Evolutionary conservation across 2,113 vertebrate species (phyloP), one percentile per base, ranked within the genome.

Genomic region (Sorex araneus): DNA sequence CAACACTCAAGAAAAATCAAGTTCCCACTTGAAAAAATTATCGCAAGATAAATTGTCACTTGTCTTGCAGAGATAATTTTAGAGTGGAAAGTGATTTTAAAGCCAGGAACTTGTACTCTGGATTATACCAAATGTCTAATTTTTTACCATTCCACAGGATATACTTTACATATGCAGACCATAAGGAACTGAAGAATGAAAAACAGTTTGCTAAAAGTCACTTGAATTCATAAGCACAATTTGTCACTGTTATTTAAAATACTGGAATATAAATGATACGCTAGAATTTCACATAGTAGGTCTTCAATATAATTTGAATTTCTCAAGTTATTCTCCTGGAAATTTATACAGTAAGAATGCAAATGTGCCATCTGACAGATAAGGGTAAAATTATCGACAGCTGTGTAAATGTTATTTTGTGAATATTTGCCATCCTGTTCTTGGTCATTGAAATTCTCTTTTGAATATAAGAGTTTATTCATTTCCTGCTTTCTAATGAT

Each of bases 1-100:
- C 43, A 66, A 66, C 71, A 71, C 64, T 89, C 64, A 64, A 57
- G 70, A 92, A 92, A 92, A 93, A 79, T 67, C 50, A 82, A 79
- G 19, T 83, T 95, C 91, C 57, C 70, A 87, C 78, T 90, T 93
- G 13, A 77, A 92, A 90, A 86, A 74, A 80, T 63, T 77, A 64
- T 25, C 81, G 21, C 81, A 6, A 80, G 47, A 74, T 87, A 84
- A 77, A 81, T 82, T 70, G 13, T 82, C 78, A 75, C 30, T 95
- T 87, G 64, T 87, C 57, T 90, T 54, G 0, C 75, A 73, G 28
- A 87, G 75, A 88, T 75, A 93, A 92, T 85, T 94, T 85, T 81
- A 88, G 88, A 92, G 50, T 85, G 90, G 57, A 90, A 94, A 83
- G 32, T 54, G 12, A 70, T 32, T 74, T 64, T 67, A 76, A 87